Evolutionary conservation across 2,113 vertebrate genomes (phyloP).

Genomic region (Heteronetta atricapilla): DNA sequence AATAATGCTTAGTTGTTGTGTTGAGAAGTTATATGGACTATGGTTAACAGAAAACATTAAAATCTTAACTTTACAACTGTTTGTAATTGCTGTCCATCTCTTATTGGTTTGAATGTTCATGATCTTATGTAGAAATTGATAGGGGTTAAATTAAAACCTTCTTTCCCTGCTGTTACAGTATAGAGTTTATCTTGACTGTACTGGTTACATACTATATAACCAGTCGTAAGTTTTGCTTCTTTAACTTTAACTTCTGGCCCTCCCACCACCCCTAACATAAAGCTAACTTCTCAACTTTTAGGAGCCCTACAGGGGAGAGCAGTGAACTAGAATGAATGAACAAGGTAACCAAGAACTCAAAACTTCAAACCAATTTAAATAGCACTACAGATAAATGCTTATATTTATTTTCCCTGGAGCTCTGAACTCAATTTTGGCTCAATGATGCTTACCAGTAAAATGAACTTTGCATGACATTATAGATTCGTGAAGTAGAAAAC

Average conservation of each 20-base stretch:
- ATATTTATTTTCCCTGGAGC: not conserved
- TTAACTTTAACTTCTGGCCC: not conserved
- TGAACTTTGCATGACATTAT: slow-evolving; percentile 34
- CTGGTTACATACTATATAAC: not conserved
- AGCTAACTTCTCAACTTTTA: not conserved
- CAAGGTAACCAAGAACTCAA: slow-evolving; percentile 16
- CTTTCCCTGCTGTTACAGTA: not conserved
- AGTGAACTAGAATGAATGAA: not conserved
- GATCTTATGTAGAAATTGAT: not conserved
- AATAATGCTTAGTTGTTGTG: not conserved
- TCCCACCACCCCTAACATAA: not conserved
- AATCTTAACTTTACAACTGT: not conserved
- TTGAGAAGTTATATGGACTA: not conserved
- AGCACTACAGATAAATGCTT: not conserved
- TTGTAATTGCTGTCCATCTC: not conserved
- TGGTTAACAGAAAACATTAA: not conserved
- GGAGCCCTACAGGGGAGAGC: not conserved
- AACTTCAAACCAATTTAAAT: slow-evolving; percentile 37
- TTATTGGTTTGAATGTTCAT: not conserved
- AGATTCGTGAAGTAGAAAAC: not conserved
- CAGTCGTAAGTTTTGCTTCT: not conserved
- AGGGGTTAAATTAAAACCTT: not conserved
- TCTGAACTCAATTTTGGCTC: slow-evolving; percentile 51
- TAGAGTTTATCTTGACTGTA: not conserved
- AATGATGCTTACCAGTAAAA: slow-evolving; percentile 59